These are phyloP conservation scores for Littorina saxatilis DNA, from an alignment of 1,140 invertebrate species.

Conservation along the genomic window DNA sequence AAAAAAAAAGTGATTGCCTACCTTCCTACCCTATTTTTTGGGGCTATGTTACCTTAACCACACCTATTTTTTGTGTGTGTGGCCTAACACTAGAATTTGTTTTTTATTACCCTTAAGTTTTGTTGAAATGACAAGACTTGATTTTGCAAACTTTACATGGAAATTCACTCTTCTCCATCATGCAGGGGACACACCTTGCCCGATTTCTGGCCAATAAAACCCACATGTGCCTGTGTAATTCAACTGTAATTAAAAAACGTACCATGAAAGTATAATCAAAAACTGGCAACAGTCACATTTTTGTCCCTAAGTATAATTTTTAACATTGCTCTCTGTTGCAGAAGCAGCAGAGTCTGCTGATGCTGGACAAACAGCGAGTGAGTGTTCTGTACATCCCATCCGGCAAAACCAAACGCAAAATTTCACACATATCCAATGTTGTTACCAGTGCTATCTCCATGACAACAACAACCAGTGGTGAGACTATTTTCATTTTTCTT, in stretches of 20 bases:
- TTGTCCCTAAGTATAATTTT: background rate
- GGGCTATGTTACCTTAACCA: too few relatives aligned
- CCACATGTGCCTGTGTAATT: background rate
- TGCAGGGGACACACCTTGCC: too few relatives aligned
- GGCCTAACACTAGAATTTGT: too few relatives aligned
- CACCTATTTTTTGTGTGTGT: too few relatives aligned
- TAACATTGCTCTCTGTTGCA: slow-evolving; percentile 41
- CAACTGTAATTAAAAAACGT: background rate
- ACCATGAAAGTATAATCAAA: background rate
- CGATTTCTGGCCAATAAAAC: too few relatives aligned
- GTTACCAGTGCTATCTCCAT: slow-evolving; percentile 57
- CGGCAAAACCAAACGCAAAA: slow-evolving; percentile 71
- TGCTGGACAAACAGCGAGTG: slow-evolving; percentile 66
- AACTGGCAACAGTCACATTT: background rate
- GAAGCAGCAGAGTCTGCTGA: slow-evolving; percentile 70
- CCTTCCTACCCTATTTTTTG: too few relatives aligned
- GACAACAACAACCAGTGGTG: slow-evolving; percentile 68
- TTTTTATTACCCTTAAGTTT: too few relatives aligned
- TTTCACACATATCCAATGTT: slow-evolving; percentile 66
- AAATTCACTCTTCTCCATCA: too few relatives aligned
- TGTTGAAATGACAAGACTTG: too few relatives aligned
- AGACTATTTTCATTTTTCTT: slow-evolving; percentile 28
- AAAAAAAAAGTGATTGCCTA: too few relatives aligned
- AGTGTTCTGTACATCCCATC: slow-evolving; percentile 73
- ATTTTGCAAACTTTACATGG: too few relatives aligned